phyloP scores from a whole-genome alignment of 2,113 vertebrate genomes.

The Passer domesticus region DNA sequence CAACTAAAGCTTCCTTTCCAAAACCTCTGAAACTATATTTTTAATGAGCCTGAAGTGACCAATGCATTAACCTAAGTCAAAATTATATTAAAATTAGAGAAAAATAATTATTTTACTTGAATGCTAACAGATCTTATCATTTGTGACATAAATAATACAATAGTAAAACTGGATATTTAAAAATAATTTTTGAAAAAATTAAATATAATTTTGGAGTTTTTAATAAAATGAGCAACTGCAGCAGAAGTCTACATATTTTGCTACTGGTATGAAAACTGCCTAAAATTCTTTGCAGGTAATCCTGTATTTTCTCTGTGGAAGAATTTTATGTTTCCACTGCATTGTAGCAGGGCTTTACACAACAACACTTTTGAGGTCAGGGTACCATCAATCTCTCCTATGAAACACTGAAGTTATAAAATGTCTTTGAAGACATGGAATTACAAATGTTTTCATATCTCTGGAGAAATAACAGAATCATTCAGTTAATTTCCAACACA shows the following conservation, averaged over 20 bases:
- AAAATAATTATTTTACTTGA: neutral
- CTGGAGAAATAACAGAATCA: neutral
- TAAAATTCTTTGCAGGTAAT: neutral
- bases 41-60: neutral
- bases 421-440: neutral
- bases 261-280: neutral
- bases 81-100: neutral
- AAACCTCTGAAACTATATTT: neutral
- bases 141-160: neutral
- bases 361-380: neutral
- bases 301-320: neutral
- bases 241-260: neutral
- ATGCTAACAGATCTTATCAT: neutral
- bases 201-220: neutral
- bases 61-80: neutral
- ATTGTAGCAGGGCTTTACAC: neutral
- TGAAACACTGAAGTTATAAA: neutral
- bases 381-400: neutral
- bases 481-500: neutral
- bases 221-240: neutral
- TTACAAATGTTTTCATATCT: neutral
- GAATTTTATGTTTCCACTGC: neutral
- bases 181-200: neutral
- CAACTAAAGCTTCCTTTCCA: neutral
- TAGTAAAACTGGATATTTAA: neutral